Evolutionary conservation across 1,140 invertebrate genomes (phyloP).

Genomic region (Drosophila asahinai): DNA sequence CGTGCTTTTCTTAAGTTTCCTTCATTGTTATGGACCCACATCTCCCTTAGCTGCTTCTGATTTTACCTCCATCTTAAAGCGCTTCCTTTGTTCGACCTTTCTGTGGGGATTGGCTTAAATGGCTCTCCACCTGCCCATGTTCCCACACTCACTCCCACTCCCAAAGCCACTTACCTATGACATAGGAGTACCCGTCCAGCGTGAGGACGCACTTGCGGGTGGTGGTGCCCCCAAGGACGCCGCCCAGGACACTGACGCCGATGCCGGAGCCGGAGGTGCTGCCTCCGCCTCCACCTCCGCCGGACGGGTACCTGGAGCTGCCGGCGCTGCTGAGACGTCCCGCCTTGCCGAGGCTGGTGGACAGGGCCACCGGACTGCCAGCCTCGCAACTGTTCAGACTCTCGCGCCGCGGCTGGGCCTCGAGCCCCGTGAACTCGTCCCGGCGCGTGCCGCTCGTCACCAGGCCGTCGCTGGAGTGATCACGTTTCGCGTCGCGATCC

Average conservation of each 20-base stretch:
- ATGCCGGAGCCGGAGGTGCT: slow-evolving; percentile 61
- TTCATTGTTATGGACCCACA: not conserved
- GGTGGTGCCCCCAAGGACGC: slow-evolving; percentile 78
- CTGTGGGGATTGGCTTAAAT: slow-evolving; percentile 7
- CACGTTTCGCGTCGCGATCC: slow-evolving; percentile 59
- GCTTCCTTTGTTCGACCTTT: slow-evolving; percentile 6
- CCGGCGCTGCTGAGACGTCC: slow-evolving; percentile 25
- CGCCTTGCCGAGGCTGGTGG: slow-evolving; percentile 28
- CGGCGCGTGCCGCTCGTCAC: slow-evolving; percentile 48
- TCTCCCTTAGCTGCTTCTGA: no score
- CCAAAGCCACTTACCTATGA: slow-evolving; percentile 89
- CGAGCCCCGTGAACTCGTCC: slow-evolving; percentile 68
- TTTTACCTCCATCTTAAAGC: not conserved
- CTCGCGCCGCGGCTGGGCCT: slow-evolving; percentile 65
- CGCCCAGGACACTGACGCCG: slow-evolving; percentile 62
- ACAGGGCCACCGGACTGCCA: slow-evolving; percentile 41
- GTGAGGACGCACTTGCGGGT: slow-evolving; percentile 91
- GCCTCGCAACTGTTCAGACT: slow-evolving; percentile 71
- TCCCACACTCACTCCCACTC: not conserved
- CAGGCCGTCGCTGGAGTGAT: slow-evolving; percentile 73
- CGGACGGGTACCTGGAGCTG: slow-evolving; percentile 69
- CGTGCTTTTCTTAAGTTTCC: not conserved
- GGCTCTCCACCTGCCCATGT: slow-evolving; percentile 6
- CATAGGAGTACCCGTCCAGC: slow-evolving; percentile 92
- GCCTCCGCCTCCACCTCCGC: slow-evolving; percentile 36